These are phyloP conservation scores for Zaprionus capensis DNA, from an alignment of 1,140 invertebrate genomes.

Conservation along the genomic window DNA sequence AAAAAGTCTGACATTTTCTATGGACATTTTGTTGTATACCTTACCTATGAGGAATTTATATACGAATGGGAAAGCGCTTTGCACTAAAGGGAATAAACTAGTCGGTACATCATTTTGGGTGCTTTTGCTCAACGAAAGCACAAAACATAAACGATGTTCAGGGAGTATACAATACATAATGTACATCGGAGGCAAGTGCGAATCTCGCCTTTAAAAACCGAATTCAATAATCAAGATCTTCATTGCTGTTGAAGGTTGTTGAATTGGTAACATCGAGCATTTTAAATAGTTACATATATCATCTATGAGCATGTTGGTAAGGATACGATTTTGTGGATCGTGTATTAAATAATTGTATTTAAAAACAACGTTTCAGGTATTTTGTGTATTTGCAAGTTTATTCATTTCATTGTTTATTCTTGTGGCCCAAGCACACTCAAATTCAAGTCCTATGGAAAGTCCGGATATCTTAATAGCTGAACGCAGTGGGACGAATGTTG, in stretches of 20 bases:
- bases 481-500: slow-evolving; percentile 8
- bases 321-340: background rate
- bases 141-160: background rate
- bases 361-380: slow-evolving; percentile 32
- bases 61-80: background rate
- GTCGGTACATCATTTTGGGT: background rate
- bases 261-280: slow-evolving; percentile 1
- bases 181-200: background rate
- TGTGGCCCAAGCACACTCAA: slow-evolving; percentile 2
- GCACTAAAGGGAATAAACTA: background rate
- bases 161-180: background rate
- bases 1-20: too few species aligned
- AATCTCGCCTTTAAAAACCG: slow-evolving; percentile 36
- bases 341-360: background rate
- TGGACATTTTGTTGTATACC: background rate
- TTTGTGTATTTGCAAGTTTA: slow-evolving; percentile 15
- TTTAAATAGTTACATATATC: background rate
- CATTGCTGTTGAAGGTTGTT: slow-evolving; percentile 34
- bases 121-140: background rate
- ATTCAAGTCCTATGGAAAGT: slow-evolving; percentile 7
- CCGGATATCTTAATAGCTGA: background rate
- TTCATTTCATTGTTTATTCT: slow-evolving; percentile 21
- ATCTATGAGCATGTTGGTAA: background rate
- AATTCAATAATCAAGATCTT: slow-evolving; percentile 2
- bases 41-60: background rate